Percentiles rank a stretch among this genome's conserved stretches.
Conservation (phyloP, 2,888 invertebrate species). For the Leptothorax acervorum region DNA sequence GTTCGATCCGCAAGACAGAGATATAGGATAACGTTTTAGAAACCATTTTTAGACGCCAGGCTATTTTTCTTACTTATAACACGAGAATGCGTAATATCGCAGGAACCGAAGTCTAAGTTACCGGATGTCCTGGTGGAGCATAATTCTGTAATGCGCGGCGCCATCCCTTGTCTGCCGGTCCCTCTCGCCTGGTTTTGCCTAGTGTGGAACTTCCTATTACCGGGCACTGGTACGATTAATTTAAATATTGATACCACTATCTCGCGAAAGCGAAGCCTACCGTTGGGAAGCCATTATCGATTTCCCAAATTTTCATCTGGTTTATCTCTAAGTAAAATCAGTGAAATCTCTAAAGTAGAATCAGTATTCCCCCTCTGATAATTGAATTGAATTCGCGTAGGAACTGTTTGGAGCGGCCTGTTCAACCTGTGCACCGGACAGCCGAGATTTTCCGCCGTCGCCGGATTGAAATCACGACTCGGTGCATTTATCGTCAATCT, state of each 20-base stretch:
- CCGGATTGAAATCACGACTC: conserved; percentile 91
- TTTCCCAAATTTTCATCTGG: background rate
- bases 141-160: conserved; percentile 95
- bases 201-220: conserved; percentile 92
- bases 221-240: conserved; percentile 90
- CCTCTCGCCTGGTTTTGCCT: conserved; percentile 95
- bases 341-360: background rate
- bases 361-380: background rate
- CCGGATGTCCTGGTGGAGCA: conserved; percentile 93
- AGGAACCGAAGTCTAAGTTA: conserved; percentile 92
- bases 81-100: conserved; percentile 10
- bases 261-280: background rate
- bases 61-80: background rate
- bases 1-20: background rate
- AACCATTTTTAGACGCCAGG: background rate
- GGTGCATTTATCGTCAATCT: conserved; percentile 95
- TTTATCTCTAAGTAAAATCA: background rate
- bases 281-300: background rate
- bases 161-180: conserved; percentile 96
- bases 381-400: conserved; percentile 86
- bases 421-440: conserved; percentile 96
- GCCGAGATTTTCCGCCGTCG: conserved; percentile 94
- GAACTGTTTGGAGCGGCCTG: conserved; percentile 95
- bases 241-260: background rate
- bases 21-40: background rate